These are phyloP conservation scores for Zosterops hypoxanthus DNA, from an alignment of 2,113 vertebrate species.

Conservation along the genomic window DNA sequence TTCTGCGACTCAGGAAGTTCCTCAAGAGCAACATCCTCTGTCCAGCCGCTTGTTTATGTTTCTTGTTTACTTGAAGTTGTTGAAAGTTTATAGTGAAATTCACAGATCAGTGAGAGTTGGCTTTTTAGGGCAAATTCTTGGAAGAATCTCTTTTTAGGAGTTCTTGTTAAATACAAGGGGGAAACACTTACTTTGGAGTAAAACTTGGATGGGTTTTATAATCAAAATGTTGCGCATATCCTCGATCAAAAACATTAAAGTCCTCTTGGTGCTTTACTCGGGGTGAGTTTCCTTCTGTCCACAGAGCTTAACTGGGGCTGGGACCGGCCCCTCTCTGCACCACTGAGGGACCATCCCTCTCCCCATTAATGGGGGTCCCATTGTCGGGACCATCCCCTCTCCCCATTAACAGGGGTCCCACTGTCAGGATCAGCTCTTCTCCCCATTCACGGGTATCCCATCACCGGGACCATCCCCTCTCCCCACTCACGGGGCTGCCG, in stretches of 20 bases:
- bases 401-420: neutral
- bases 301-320: neutral
- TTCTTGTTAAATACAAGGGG: neutral
- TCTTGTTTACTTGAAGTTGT: neutral
- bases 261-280: rapidly evolving
- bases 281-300: neutral
- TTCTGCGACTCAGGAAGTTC: neutral
- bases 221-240: neutral
- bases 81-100: rapidly evolving
- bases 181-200: neutral
- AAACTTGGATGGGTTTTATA: neutral
- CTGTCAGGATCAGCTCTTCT: neutral
- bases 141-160: neutral
- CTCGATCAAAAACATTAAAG: rapidly evolving
- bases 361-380: neutral
- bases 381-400: neutral
- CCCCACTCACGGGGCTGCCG: neutral
- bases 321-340: no score
- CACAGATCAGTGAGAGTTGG: rapidly evolving
- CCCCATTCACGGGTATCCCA: rapidly evolving
- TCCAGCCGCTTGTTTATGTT: neutral
- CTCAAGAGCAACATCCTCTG: neutral
- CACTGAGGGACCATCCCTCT: neutral
- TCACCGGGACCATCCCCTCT: neutral
- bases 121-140: neutral